Conservation (phyloP, 2,113 vertebrate species). For the Romanogobio albipinnatus region DNA sequence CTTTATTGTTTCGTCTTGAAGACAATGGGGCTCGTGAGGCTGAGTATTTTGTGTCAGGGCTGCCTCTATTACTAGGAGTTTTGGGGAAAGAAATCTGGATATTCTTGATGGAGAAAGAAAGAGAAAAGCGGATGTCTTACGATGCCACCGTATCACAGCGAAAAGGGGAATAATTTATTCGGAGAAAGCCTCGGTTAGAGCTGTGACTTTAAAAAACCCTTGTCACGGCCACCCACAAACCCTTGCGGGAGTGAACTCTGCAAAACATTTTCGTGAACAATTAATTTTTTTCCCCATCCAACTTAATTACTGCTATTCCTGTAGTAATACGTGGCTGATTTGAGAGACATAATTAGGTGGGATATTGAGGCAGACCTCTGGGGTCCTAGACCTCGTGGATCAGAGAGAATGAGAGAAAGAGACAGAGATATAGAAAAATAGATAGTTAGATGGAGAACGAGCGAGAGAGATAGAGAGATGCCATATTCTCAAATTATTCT, state of each 20-base stretch:
- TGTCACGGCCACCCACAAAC: constrained; percentile 4
- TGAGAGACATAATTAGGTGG: constrained; percentile 78
- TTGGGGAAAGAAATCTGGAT: not conserved
- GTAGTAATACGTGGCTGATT: constrained; percentile 74
- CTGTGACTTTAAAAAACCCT: not conserved
- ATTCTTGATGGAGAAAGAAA: not conserved
- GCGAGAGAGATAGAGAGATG: constrained; percentile 64
- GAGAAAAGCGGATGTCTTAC: not conserved
- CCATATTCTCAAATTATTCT: constrained; percentile 99
- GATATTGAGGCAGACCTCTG: constrained; percentile 78
- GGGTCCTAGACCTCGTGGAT: constrained; percentile 73
- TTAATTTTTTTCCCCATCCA: constrained; percentile 65
- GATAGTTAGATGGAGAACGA: constrained; percentile 30
- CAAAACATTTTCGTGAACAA: constrained; percentile 62
- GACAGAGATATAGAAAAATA: constrained; percentile 66
- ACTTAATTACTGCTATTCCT: constrained; percentile 81
- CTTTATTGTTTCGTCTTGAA: constrained; percentile 22
- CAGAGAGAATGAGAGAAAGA: constrained; percentile 75
- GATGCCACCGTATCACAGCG: not conserved
- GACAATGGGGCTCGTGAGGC: constrained; percentile 22
- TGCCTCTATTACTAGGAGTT: not conserved
- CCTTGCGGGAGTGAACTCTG: constrained; percentile 21
- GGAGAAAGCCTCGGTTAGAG: not conserved
- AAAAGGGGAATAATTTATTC: not conserved
- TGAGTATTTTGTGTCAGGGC: not conserved